Percentiles rank a stretch among this genome's conserved stretches.
These are phyloP conservation scores for Tenthredo scrophulariae DNA, from an alignment of 2,888 invertebrate genomes.

Conservation along the genomic window DNA sequence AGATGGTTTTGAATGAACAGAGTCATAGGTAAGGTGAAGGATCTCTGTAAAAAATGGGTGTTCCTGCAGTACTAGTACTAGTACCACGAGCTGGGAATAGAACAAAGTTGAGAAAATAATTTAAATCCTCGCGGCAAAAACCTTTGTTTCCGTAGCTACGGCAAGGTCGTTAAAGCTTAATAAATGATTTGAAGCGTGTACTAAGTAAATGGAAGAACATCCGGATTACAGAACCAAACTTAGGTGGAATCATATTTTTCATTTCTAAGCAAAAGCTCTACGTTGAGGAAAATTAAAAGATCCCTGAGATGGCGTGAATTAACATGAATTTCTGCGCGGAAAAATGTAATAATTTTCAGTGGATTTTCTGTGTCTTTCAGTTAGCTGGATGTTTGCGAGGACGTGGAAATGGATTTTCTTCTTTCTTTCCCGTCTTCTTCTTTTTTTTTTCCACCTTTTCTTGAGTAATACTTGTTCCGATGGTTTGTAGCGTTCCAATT, in stretches of 20 bases:
- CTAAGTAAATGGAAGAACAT: conserved; percentile 38
- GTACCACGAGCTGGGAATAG: conserved; percentile 2
- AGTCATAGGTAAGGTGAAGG: background rate
- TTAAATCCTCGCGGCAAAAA: background rate
- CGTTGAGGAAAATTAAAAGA: conserved; percentile 8
- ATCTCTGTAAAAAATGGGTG: background rate
- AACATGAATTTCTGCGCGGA: background rate
- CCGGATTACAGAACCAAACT: background rate
- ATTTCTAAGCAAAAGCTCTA: conserved; percentile 9
- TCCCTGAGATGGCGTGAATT: conserved; percentile 3
- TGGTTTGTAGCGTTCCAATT: conserved; percentile 30
- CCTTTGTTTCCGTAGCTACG: conserved; percentile 15
- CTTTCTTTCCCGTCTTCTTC: background rate
- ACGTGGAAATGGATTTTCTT: background rate
- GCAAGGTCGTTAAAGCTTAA: conserved; percentile 33
- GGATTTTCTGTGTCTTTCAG: background rate
- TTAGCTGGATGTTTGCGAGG: background rate
- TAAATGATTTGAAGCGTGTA: conserved; percentile 32
- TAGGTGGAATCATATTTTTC: conserved; percentile 29
- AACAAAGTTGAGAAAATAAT: conserved; percentile 21
- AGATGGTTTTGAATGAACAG: background rate
- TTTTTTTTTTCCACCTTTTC: background rate
- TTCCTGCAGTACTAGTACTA: background rate
- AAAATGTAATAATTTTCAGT: conserved; percentile 2
- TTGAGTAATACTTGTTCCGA: conserved; percentile 2